phyloP scores from a whole-genome alignment of 1,140 invertebrate species.

The Eriocheir sinensis region DNA sequence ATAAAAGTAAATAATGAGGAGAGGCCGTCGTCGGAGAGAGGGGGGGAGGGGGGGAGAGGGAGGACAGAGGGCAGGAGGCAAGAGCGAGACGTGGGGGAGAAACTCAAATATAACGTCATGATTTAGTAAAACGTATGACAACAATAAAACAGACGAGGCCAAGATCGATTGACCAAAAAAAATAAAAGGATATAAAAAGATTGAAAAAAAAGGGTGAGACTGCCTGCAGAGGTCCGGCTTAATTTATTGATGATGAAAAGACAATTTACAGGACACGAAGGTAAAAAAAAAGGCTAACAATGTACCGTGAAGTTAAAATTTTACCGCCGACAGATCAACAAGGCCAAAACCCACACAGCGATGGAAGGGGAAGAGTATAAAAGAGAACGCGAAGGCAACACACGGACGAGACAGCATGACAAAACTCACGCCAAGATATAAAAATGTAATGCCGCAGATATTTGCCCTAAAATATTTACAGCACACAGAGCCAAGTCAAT shows the following conservation, averaged over 20 bases:
- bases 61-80: background rate
- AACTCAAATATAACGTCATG: conserved; percentile 25
- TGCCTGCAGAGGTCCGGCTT: background rate
- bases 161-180: background rate
- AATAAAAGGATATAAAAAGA: background rate
- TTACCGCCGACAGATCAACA: background rate
- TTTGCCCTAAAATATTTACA: conserved; percentile 54
- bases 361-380: background rate
- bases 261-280: background rate
- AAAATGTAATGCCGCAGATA: background rate
- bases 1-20: conserved; percentile 26
- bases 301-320: background rate
- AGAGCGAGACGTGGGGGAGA: background rate
- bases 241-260: background rate
- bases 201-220: background rate
- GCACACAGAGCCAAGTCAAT: conserved; percentile 38
- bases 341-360: no score
- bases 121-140: conserved; percentile 26
- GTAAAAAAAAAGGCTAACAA: background rate
- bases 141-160: background rate
- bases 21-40: background rate
- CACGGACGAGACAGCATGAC: background rate
- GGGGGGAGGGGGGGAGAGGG: background rate
- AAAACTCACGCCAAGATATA: conserved; percentile 13
- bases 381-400: background rate